phyloP scores from a whole-genome alignment of 2,797 vertebrate genomes.

The Aplochiton taeniatus region DNA sequence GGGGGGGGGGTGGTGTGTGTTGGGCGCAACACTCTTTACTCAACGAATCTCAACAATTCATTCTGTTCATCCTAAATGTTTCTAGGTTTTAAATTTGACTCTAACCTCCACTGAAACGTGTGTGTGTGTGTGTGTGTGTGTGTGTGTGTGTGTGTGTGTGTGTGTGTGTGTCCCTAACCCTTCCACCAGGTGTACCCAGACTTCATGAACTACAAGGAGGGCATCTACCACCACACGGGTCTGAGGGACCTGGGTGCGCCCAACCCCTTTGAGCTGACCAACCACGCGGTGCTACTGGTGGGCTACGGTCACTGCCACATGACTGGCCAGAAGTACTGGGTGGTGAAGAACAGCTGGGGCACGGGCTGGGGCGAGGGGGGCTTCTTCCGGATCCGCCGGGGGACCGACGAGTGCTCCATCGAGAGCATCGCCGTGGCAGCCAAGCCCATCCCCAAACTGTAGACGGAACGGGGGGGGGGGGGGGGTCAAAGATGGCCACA shows the following conservation, averaged over 20 bases:
- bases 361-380: slow-evolving; percentile 86
- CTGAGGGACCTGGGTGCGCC: slow-evolving; percentile 70
- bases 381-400: slow-evolving; percentile 91
- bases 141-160: no score
- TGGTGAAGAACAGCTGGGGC: slow-evolving; percentile 97
- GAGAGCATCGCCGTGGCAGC: slow-evolving; percentile 89
- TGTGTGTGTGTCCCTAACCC: neutral
- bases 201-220: slow-evolving; percentile 85
- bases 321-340: slow-evolving; percentile 88
- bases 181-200: slow-evolving; percentile 85
- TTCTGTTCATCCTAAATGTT: no score
- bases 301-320: slow-evolving; percentile 84
- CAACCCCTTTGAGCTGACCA: slow-evolving; percentile 94
- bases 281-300: slow-evolving; percentile 92
- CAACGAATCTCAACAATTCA: no score
- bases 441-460: slow-evolving; percentile 83
- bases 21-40: no score
- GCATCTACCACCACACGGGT: slow-evolving; percentile 93
- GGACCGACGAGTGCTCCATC: slow-evolving; percentile 88
- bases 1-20: no score
- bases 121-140: no score
- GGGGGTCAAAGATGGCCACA: no score
- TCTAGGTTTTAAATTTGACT: no score
- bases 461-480: slow-evolving; percentile 27
- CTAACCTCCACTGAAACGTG: no score